Base-by-base conservation (phyloP, 2,888 invertebrate genomes). In the Temnothorax ravouxi region DNA sequence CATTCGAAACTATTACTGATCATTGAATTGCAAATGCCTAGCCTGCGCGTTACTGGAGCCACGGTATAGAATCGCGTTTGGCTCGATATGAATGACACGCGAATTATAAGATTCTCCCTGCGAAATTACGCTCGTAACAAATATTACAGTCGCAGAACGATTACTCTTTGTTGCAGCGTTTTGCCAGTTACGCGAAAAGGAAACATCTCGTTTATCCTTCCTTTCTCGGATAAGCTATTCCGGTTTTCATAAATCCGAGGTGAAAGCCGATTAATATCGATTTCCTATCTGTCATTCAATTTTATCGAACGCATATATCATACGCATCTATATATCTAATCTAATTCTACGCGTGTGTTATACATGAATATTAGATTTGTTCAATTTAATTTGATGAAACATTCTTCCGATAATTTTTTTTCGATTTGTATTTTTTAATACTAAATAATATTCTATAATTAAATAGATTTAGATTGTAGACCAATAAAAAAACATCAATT, bases 21-120 rank as follows among this genome's bases (percentile, higher is more conserved):
- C 91, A 91, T 92, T 93, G 92, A 92, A 92, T 92, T 92, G 92
- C 91, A 92, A 91, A 92, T 92, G 88, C 79, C 25, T 77, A 29
- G 77, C 83, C 85, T 81, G 86, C 52, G 64, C 52, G 64, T 87
- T 84, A 86, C 85, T 25, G 25, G 67, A 83, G 86, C 89, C 86
- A 89, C 90, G 90, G 88, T 90, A n/a, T 90, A n/a, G 77, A 91
- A 91, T 88, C 88, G 90, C 90, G 89, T 89, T 79, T 89, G n/a
- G n/a, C 74, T 52, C 62, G 75, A 81, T 81, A 75, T 64, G 75
- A 81, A n/a, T 81, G 74, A 74, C 81, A 29, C 50, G 81, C 62
- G 75, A 59, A 44, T 75, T 81, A 62, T 34, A 62, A 54, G 62
- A 81, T 8, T 61, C 54, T 11, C 47, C 15, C 15, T 15, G 21